Base-by-base conservation (phyloP, 2,797 vertebrate species). In the Spinus pinus region DNA sequence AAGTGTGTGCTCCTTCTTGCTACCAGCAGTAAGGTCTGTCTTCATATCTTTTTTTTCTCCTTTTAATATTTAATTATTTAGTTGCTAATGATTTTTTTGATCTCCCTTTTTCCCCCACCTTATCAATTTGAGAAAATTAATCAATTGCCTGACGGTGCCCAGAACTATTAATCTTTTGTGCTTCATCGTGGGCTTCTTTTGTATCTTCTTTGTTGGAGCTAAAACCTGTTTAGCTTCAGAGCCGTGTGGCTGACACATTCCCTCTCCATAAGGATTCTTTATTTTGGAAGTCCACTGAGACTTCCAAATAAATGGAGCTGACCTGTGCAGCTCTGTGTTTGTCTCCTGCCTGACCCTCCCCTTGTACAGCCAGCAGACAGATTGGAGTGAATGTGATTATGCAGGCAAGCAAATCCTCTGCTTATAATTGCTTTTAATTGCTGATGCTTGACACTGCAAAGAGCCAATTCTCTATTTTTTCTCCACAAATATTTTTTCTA, bases 221-320 rank as follows among this genome's bases (percentile, higher is more conserved):
- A 6, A 47, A 78, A 19, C 37, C 9, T 18, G 18, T 39, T 85
- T 51, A 31, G 28, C 75, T 74, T 49, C 64, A 85, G 88, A 79
- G 51, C 56, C 10, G 2, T n/a, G 73, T 5, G 18, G 51, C 47
- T 84, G 71, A 50, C 65, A 27, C 42, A 17, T 83, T 71, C 46
- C 30, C 33, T 33, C 16, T 92, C 72, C 58, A 39, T 85, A 83
- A 94, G 80, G 81, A 16, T 86, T 92, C 81, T 87, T 69, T 87
- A 71, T 86, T 93, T 92, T 89, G 72, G 81, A 80, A 88, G 37
- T 81, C 89, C 47, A 35, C 47, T 14, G 92, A 83, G 93, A 35
- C 33, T 85, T 81, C 31, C 35, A 80, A 33, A 87, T 94, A 95
- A 94, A 94, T 94, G 87, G 92, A 91, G 67, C 94, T 96, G 94